phyloP scores from a whole-genome alignment of 2,888 invertebrate genomes.

The Hololepta plana region DNA sequence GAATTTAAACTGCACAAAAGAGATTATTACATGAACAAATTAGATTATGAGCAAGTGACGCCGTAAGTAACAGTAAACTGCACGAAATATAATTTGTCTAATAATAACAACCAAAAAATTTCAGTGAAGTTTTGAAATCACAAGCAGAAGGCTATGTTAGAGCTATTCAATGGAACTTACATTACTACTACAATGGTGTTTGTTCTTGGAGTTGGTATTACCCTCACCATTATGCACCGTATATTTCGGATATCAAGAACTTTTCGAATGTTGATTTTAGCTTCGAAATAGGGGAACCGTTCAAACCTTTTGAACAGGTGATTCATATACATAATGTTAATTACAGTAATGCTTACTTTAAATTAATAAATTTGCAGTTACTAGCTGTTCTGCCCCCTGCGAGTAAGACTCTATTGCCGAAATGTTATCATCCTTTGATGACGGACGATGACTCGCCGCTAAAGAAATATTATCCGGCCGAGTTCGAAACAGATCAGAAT shows the following conservation, averaged over 20 bases:
- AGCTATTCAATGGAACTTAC: slow-evolving; percentile 91
- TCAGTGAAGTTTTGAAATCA: slow-evolving; percentile 54
- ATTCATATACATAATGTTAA: slow-evolving; percentile 5
- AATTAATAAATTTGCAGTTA: slow-evolving; percentile 32
- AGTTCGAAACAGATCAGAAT: slow-evolving; percentile 89
- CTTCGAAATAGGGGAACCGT: slow-evolving; percentile 73
- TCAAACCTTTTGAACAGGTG: slow-evolving; percentile 82
- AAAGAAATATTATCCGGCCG: slow-evolving; percentile 73
- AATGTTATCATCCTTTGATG: slow-evolving; percentile 64
- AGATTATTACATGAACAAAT: slow-evolving; percentile 81
- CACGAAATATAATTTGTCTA: slow-evolving; percentile 1
- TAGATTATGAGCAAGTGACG: slow-evolving; percentile 63
- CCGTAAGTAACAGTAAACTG: slow-evolving; percentile 35
- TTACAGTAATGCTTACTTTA: not conserved
- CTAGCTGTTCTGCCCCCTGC: slow-evolving; percentile 75
- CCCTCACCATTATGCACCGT: slow-evolving; percentile 94
- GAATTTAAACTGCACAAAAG: slow-evolving; percentile 76
- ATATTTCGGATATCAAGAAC: slow-evolving; percentile 78
- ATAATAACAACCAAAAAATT: slow-evolving; percentile 12
- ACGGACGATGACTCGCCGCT: slow-evolving; percentile 60
- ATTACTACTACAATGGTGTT: slow-evolving; percentile 93
- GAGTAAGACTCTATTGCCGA: slow-evolving; percentile 62
- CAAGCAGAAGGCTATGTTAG: slow-evolving; percentile 81
- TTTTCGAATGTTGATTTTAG: slow-evolving; percentile 53
- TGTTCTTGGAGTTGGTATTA: slow-evolving; percentile 98